Percentiles rank a stretch among this genome's conserved stretches.
Evolutionary conservation across 2,113 vertebrate genomes (phyloP).

Genomic region (Tupaia chinensis): DNA sequence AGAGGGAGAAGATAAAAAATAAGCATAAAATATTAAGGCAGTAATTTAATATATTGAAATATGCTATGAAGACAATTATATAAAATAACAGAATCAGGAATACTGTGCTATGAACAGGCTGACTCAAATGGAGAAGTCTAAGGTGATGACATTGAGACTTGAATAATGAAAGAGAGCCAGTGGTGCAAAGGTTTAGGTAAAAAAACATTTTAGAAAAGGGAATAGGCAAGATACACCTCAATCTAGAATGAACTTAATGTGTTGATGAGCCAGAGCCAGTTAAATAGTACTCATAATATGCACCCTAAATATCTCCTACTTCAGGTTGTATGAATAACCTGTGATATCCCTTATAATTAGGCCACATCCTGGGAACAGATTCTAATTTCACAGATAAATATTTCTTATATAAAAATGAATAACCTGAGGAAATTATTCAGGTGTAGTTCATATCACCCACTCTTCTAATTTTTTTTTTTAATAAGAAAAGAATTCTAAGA

Average conservation of each 20-base stretch:
- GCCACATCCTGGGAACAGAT: neutral
- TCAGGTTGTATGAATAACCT: neutral
- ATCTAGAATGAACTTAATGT: neutral
- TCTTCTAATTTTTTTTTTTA: neutral
- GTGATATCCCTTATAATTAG: neutral
- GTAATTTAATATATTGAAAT: slow-evolving; percentile 6
- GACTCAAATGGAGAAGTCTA: neutral
- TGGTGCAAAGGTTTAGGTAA: neutral
- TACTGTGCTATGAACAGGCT: neutral
- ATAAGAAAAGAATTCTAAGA: neutral
- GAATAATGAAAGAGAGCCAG: neutral
- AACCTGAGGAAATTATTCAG: neutral
- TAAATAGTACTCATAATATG: neutral
- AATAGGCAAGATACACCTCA: neutral
- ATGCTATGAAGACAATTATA: slow-evolving; percentile 34
- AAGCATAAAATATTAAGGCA: neutral
- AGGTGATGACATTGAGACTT: neutral
- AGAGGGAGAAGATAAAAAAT: neutral
- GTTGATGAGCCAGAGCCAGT: neutral
- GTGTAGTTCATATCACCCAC: neutral
- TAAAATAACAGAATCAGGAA: neutral
- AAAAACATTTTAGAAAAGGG: neutral
- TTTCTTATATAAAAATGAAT: neutral
- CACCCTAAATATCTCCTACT: neutral
- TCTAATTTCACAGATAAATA: slow-evolving; percentile 9